Evolutionary conservation across 2,797 vertebrate species (phyloP), one percentile per base, ranked within the genome.

Genomic region (Yasuhikotakia modesta): DNA sequence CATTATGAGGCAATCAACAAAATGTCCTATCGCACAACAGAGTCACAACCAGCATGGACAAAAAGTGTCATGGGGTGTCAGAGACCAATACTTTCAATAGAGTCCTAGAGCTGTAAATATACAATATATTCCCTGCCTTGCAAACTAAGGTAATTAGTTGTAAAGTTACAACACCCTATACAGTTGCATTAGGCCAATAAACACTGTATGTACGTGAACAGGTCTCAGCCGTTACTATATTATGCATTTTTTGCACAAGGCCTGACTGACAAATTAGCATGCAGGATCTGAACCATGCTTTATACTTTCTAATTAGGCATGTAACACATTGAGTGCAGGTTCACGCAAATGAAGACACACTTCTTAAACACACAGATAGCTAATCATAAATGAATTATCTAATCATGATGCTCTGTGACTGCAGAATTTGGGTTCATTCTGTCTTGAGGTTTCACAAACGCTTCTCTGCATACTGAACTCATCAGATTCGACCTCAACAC

Each of bases 331-430:
- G 85, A 90, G 90, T 87, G 87, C 85, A 83, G 88, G 87, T 87
- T 86, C 85, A 89, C 87, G 88, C 86, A 90, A 89, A 90, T 91
- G 83, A 87, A 87, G 87, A 81, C 83, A 69, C 82, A 85, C 72
- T 81, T 80, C 39, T 61, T 67, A 75, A 67, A 46, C 70, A 43
- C 58, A 70, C 68, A 21, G 39, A 4, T 4, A 75, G 65, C 52
- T 82, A 60, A 82, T 80, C 71, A 79, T 82, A 73, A 69, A 80
- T 84, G 19, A 83, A 70, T 68, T 67, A 79, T 79, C 76, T 72
- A 73, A 81, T 76, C 70, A 71, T 60, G 60, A 45, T n/a, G 17
- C 75, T 73, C 64, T 53, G 69, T 30, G 58, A 57, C 64, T 70
- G 73, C 63, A 46, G 24, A 45, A 32, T 61, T 68, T 46, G 50